Conservation (phyloP, 2,888 invertebrate genomes). For the Nesidiocoris tenuis region DNA sequence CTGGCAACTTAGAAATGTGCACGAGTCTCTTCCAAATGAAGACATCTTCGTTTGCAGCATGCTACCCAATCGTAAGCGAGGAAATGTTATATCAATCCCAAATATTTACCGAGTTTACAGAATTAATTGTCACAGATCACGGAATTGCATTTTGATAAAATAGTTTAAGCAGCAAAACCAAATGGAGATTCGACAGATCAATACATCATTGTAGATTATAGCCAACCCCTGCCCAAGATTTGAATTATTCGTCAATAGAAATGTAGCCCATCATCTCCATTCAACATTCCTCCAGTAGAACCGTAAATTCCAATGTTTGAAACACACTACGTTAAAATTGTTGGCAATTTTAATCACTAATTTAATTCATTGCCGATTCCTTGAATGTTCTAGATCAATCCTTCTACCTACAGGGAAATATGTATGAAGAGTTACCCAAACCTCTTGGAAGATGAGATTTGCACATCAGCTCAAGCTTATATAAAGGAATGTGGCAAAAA, state of each 20-base stretch:
- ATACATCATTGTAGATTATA: too few relatives aligned
- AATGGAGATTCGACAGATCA: too few relatives aligned
- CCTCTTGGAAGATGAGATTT: constrained; percentile 60
- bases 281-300: too few relatives aligned
- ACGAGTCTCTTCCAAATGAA: constrained; percentile 67
- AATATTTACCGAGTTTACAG: too few relatives aligned
- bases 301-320: too few relatives aligned
- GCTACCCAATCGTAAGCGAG: constrained; percentile 63
- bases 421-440: constrained; percentile 60
- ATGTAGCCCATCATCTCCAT: too few relatives aligned
- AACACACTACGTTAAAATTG: too few relatives aligned
- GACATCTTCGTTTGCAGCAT: constrained; percentile 68
- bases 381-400: constrained; percentile 59
- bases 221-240: too few relatives aligned
- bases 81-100: neutral
- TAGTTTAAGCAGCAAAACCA: too few relatives aligned
- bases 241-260: too few relatives aligned
- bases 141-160: too few relatives aligned
- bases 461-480: constrained; percentile 78
- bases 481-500: constrained; percentile 72
- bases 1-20: constrained; percentile 56
- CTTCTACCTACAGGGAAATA: constrained; percentile 63
- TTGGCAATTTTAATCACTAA: neutral
- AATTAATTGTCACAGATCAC: too few relatives aligned
- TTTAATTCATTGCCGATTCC: neutral